Percentiles rank a stretch among this genome's conserved stretches.
These are phyloP conservation scores for Leptothorax acervorum DNA, from an alignment of 2,888 invertebrate genomes.

Conservation along the genomic window DNA sequence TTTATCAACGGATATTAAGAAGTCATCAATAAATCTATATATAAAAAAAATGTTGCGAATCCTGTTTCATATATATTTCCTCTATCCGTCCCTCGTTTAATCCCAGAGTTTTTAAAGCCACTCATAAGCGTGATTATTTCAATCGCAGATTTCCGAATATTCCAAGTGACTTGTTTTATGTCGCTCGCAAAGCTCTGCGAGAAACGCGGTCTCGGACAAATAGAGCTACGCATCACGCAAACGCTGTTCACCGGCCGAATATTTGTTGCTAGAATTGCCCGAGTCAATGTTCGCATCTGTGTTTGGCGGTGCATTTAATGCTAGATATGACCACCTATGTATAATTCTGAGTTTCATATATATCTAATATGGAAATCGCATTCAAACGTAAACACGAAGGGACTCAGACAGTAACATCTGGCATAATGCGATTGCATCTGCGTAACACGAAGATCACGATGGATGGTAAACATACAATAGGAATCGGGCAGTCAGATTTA, in stretches of 20 bases:
- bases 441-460: slow-evolving; percentile 22
- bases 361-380: slow-evolving; percentile 48
- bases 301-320: slow-evolving; percentile 42
- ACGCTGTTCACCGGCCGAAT: background rate
- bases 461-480: slow-evolving; percentile 28
- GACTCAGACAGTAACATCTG: slow-evolving; percentile 29
- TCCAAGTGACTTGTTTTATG: background rate
- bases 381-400: slow-evolving; percentile 33
- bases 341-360: slow-evolving; percentile 41
- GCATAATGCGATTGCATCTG: slow-evolving; percentile 23
- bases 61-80: background rate
- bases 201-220: background rate
- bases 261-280: slow-evolving; percentile 22
- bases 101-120: background rate
- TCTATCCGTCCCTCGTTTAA: background rate
- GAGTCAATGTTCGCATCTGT: slow-evolving; percentile 34
- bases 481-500: slow-evolving; percentile 12
- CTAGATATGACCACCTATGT: slow-evolving; percentile 24
- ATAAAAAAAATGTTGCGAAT: slow-evolving; percentile 68
- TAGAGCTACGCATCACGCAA: background rate
- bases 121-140: background rate
- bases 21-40: slow-evolving; percentile 84
- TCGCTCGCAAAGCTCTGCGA: background rate
- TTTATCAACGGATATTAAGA: slow-evolving; percentile 83
- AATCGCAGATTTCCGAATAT: background rate